These are phyloP conservation scores for Spodoptera exigua DNA, from an alignment of 2,888 invertebrate genomes.

Conservation along the genomic window DNA sequence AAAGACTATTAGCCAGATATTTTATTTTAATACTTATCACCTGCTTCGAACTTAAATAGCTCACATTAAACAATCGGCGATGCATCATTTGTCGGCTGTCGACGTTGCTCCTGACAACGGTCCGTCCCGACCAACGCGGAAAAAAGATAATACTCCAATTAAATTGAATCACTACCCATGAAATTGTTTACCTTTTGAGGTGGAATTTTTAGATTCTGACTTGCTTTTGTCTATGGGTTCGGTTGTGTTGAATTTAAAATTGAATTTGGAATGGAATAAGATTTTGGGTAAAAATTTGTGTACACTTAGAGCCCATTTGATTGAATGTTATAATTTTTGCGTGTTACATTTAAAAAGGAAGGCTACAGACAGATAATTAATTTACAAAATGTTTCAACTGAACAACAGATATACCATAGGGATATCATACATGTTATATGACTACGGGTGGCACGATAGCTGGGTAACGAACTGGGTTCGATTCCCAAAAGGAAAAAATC, in stretches of 20 bases:
- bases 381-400: no score
- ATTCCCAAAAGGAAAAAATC: no score
- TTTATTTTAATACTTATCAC: conserved; percentile 47
- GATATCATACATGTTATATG: no score
- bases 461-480: no score
- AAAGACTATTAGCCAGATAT: conserved; percentile 15
- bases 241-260: conserved; percentile 15
- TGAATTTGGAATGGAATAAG: neutral
- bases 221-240: conserved; percentile 11
- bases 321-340: no score
- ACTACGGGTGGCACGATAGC: no score
- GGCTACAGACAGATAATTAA: no score
- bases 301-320: no score
- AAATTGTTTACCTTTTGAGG: conserved; percentile 86
- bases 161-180: conserved; percentile 85
- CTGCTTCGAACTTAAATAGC: conserved; percentile 50
- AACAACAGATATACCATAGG: no score
- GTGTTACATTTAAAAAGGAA: no score
- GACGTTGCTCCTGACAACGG: conserved; percentile 79
- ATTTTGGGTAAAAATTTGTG: no score
- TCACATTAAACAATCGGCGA: conserved; percentile 66
- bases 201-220: conserved; percentile 65
- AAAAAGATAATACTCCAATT: conserved; percentile 86
- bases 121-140: conserved; percentile 72
- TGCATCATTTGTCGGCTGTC: conserved; percentile 86